Evolutionary conservation across 2,797 vertebrate species (phyloP).

Genomic region (Cyprinodon diabolis): DNA sequence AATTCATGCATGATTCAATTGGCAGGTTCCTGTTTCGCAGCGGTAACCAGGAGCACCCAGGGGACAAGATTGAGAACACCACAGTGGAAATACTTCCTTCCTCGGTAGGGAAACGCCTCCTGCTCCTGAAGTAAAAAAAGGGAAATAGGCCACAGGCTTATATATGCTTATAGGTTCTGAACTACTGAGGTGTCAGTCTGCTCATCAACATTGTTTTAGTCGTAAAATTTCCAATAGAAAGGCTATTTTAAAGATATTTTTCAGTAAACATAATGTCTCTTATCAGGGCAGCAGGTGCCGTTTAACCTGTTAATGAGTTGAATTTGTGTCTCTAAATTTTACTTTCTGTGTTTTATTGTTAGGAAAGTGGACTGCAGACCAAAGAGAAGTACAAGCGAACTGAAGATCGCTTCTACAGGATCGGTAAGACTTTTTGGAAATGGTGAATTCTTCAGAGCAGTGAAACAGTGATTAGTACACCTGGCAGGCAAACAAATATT

Average conservation of each 20-base stretch:
- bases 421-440: slow-evolving; percentile 80
- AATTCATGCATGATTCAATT: slow-evolving; percentile 52
- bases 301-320: slow-evolving; percentile 11
- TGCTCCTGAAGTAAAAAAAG: no score
- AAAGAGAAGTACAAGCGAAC: slow-evolving; percentile 92
- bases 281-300: slow-evolving; percentile 10
- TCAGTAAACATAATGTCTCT: neutral
- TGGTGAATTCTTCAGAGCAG: neutral
- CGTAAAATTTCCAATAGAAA: no score
- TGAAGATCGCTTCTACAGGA: slow-evolving; percentile 94
- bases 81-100: slow-evolving; percentile 94
- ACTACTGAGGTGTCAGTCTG: no score
- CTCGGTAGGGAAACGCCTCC: slow-evolving; percentile 78
- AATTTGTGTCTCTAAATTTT: slow-evolving; percentile 5
- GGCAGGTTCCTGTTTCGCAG: slow-evolving; percentile 96
- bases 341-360: slow-evolving; percentile 20
- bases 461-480: neutral
- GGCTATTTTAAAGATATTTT: no score
- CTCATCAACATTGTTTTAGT: no score
- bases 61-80: slow-evolving; percentile 94
- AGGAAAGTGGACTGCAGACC: slow-evolving; percentile 84
- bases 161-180: no score
- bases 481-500: neutral
- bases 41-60: slow-evolving; percentile 96
- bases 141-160: no score